Evolutionary conservation across 2,888 invertebrate species (phyloP).

Genomic region (Lepidochrysops patricia): DNA sequence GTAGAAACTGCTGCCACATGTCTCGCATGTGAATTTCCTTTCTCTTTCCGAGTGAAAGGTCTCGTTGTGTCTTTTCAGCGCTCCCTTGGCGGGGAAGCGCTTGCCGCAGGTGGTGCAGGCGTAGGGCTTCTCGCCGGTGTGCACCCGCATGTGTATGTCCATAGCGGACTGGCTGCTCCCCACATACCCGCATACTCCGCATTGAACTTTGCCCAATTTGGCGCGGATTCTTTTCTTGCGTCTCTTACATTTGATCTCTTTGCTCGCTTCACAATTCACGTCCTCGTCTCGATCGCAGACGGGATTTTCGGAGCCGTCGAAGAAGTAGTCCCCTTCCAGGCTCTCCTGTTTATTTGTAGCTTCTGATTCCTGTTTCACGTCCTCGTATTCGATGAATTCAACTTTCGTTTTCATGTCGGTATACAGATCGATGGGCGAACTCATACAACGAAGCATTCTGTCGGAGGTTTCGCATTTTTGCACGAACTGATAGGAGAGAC

Average conservation of each 20-base stretch:
- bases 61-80: conserved; percentile 47
- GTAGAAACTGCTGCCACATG: conserved; percentile 57
- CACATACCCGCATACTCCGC: conserved; percentile 48
- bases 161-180: conserved; percentile 47
- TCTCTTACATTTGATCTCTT: conserved; percentile 21
- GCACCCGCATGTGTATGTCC: conserved; percentile 53
- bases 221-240: conserved; percentile 30
- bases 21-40: conserved; percentile 55
- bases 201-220: conserved; percentile 43
- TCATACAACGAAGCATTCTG: conserved; percentile 40
- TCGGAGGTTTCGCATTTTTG: conserved; percentile 53
- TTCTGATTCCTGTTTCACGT: conserved; percentile 33
- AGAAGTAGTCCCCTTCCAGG: conserved; percentile 21
- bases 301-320: conserved; percentile 20
- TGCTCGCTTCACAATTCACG: conserved; percentile 15
- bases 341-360: conserved; percentile 19
- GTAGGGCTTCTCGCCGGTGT: conserved; percentile 61
- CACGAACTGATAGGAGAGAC: conserved; percentile 45
- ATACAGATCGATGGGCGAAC: conserved; percentile 27
- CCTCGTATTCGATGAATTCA: conserved; percentile 28
- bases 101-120: conserved; percentile 41
- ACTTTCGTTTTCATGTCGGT: conserved; percentile 24
- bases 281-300: conserved; percentile 14
- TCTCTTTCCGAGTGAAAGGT: conserved; percentile 45
- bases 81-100: conserved; percentile 47